Evolutionary conservation across 2,888 invertebrate genomes (phyloP).

Genomic region (Thereva nobilitata): DNA sequence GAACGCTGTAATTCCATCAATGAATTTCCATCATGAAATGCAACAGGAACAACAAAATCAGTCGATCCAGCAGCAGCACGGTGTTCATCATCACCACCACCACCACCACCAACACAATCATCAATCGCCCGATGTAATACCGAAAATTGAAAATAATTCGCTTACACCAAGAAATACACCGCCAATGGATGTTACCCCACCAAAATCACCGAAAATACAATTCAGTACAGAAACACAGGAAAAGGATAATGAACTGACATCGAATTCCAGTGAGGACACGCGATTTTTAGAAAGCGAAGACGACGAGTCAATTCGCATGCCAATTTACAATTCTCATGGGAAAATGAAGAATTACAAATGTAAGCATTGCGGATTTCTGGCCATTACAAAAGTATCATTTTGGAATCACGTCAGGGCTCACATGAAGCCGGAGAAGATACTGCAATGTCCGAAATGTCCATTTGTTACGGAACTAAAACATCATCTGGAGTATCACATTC

Average conservation of each 20-base stretch:
- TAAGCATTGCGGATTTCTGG: slow-evolving; percentile 86
- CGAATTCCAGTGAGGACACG: slow-evolving; percentile 56
- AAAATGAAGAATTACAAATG: slow-evolving; percentile 90
- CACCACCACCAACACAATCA: slow-evolving; percentile 17
- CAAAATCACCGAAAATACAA: slow-evolving; percentile 53
- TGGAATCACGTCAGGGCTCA: slow-evolving; percentile 92
- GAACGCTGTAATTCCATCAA: slow-evolving; percentile 49
- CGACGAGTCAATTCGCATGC: slow-evolving; percentile 59
- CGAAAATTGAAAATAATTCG: slow-evolving; percentile 39
- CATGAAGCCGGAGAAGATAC: slow-evolving; percentile 89
- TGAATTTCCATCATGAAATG: slow-evolving; percentile 15
- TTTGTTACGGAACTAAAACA: slow-evolving; percentile 99
- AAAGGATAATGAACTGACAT: slow-evolving; percentile 53
- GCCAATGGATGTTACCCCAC: slow-evolving; percentile 57
- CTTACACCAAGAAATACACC: slow-evolving; percentile 54
- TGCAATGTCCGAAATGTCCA: slow-evolving; percentile 89
- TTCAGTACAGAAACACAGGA: slow-evolving; percentile 43
- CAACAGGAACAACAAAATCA: background rate
- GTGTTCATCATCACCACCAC: background rate
- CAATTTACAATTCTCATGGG: slow-evolving; percentile 64
- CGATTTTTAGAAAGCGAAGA: slow-evolving; percentile 55
- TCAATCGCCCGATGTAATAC: background rate
- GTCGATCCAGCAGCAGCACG: too few species aligned
- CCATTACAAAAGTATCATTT: slow-evolving; percentile 86
- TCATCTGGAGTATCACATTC: slow-evolving; percentile 94